A percentile compares a stretch with the other conserved stretches of the same genome.
phyloP scores from a whole-genome alignment of 2,888 invertebrate species.

The Merodon equestris region DNA sequence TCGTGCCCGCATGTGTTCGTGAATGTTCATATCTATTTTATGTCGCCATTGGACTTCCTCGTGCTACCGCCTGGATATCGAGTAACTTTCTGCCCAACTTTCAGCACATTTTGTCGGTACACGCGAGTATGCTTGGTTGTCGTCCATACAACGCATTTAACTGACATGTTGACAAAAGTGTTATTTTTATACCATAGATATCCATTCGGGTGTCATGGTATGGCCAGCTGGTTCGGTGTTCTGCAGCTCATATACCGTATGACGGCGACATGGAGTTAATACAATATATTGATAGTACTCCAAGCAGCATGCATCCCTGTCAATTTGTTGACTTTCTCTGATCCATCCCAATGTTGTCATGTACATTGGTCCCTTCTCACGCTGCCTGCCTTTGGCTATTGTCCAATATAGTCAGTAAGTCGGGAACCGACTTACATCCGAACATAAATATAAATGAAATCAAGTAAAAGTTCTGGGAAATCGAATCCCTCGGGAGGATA shows the following conservation, averaged over 20 bases:
- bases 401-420: neutral
- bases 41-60: constrained; percentile 51
- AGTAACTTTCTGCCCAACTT: constrained; percentile 38
- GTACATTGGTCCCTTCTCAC: neutral
- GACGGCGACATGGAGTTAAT: constrained; percentile 23
- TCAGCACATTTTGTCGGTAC: neutral
- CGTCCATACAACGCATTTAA: too few species aligned
- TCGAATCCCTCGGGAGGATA: constrained; percentile 10
- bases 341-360: neutral
- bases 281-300: neutral
- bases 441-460: constrained; percentile 33
- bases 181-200: constrained; percentile 3
- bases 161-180: constrained; percentile 37
- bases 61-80: constrained; percentile 30
- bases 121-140: too few species aligned
- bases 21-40: constrained; percentile 29
- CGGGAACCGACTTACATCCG: neutral
- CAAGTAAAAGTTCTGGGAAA: neutral
- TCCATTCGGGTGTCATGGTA: constrained; percentile 11
- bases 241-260: neutral
- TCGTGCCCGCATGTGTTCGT: too few species aligned
- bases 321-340: constrained; percentile 41
- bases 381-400: neutral
- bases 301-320: constrained; percentile 10
- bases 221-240: too few species aligned